Evolutionary conservation across 2,113 vertebrate genomes (phyloP).

Genomic region (Meleagris gallopavo): DNA sequence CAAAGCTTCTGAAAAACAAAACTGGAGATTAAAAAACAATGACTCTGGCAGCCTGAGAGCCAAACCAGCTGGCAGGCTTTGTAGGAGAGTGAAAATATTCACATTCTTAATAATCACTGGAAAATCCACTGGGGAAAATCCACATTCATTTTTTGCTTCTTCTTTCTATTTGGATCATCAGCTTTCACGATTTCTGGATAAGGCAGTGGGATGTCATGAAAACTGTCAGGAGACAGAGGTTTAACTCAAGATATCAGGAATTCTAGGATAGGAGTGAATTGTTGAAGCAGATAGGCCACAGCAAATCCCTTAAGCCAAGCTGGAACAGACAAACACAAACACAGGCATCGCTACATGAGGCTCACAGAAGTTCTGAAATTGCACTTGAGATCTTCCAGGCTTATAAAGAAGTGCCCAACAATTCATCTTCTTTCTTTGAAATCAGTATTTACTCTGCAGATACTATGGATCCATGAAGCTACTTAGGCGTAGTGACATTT

Average conservation of each 20-base stretch:
- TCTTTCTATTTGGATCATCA: neutral
- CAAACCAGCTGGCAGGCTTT: neutral
- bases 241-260: conserved; percentile 52
- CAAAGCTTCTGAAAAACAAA: conserved; percentile 12
- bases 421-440: conserved; percentile 37
- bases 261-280: neutral
- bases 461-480: neutral
- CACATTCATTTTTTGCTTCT: neutral
- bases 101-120: neutral
- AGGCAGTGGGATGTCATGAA: neutral
- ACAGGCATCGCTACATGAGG: neutral
- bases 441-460: conserved; percentile 10
- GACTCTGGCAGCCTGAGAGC: neutral
- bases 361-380: conserved; percentile 18
- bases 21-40: conserved; percentile 1
- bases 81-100: conserved; percentile 12
- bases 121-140: conserved; percentile 7
- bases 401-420: conserved; percentile 9
- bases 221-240: neutral
- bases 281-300: neutral
- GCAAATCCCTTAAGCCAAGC: conserved; percentile 52
- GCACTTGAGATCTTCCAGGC: conserved; percentile 6
- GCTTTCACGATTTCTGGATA: conserved; percentile 7
- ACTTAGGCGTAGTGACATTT: rapidly evolving
- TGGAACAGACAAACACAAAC: conserved; percentile 14